Base-by-base conservation (phyloP, 2,113 vertebrate genomes). In the Epinephelus cyanopodus region DNA sequence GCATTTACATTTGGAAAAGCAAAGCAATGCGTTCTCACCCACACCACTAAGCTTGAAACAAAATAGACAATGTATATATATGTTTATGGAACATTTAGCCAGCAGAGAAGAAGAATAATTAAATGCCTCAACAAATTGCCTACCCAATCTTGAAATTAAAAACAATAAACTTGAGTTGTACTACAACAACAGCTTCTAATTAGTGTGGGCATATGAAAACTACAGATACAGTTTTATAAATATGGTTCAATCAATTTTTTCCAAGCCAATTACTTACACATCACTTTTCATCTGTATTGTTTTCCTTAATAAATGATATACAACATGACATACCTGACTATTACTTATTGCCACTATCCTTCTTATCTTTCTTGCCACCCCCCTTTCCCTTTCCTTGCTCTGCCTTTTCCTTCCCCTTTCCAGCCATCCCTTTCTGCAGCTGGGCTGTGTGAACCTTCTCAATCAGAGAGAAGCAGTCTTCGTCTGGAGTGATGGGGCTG, bases 381-480 rank as follows among this genome's bases (percentile, higher is more conserved):
- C 68, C 78, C 54, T 93, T 91, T 68, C 87, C 85, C 23, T 90
- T 93, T n/a, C 87, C 82, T 27, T 90, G 82, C 7, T 79, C 79
- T 50, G 69, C 62, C 61, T 87, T 87, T 54, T 82, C 83, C 62
- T 6, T 76, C 39, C 23, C 89, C 19, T 83, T 89, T 37, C 64
- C 85, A 47, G 29, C 29, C 48, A 37, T 61, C 39, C 15, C 82
- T 68, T 82, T 93, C 60, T 92, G 93, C 9, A 91, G 74, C 18
- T 95, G 94, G 47, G 85, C 54, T 25, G 64, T 67, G 60, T 94
- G 92, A 69, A 93, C 86, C 71, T 83, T 94, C 81, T 96, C 94
- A 78, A 91, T 95, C 68, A 93, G 76, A 57, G 90, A 92, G 83
- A 94, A 90, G 84, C 85, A 92, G 66, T 94, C 91, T 9, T 94